Evolutionary conservation across 2,113 vertebrate species (phyloP), one percentile per base, ranked within the genome.

Genomic region (Ptilorrhoa leucosticta): DNA sequence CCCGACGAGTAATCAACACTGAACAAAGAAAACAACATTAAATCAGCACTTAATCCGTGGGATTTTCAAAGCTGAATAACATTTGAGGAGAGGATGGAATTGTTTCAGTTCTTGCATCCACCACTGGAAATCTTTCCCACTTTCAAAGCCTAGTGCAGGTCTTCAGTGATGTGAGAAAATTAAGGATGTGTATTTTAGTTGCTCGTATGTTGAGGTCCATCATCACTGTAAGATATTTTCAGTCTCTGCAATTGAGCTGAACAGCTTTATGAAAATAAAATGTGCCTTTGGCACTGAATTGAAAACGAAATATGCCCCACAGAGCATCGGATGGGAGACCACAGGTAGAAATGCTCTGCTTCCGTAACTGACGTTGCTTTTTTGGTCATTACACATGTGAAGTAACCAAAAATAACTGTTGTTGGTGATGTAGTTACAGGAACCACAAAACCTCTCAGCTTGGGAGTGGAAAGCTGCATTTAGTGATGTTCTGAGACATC

Each of bases 331-430:
- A 37, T 48, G 31, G 66, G 35, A 71, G 51, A 28, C 18, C 35
- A 40, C 48, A 30, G 31, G n/a, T 28, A 66, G 64, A 54, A 84
- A 58, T 30, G 11, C 28, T 73, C 40, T 87, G 22, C 40, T 87
- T 30, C 24, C 31, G 11, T 24, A n/a, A 48, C 24, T 64, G 31
- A 35, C 31, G 39, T 26, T 2, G 2, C 4, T 42, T 66, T 77
- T 71, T 60, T 47, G 12, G 31, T 53, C 65, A 16, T 45, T 53
- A 16, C 7, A 13, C 6, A 5, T 58, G n/a, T n/a, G 42, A 87
- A 65, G 42, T 17, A 4, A 1, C 9, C 14, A n/a, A n/a, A n/a
- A n/a, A n/a, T n/a, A n/a, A n/a, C 6, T 30, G 3, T 3, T 24
- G 31, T 16, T 51, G 30, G 48, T 72, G 76, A 51, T 30, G 11